These are phyloP conservation scores for Malachius bipustulatus DNA, from an alignment of 2,888 invertebrate genomes.

Conservation along the genomic window DNA sequence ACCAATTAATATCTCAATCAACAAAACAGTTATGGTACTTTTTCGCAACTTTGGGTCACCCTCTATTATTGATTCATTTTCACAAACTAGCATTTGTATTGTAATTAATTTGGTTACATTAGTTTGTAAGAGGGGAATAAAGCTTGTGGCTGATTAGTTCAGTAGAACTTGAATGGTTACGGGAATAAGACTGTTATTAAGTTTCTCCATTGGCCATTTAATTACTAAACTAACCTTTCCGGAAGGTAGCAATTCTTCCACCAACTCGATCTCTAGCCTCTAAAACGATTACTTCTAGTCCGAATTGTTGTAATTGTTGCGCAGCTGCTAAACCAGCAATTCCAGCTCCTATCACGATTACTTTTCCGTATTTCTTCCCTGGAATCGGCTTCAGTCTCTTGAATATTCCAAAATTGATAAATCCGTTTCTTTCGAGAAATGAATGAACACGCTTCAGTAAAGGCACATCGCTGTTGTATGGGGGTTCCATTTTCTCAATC, in stretches of 20 bases:
- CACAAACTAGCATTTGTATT: too few relatives aligned
- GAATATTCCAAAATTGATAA: constrained; percentile 95
- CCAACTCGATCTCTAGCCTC: constrained; percentile 90
- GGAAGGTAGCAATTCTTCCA: constrained; percentile 90
- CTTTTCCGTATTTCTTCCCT: constrained; percentile 51
- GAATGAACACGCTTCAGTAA: constrained; percentile 77
- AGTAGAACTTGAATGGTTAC: too few relatives aligned
- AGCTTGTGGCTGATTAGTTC: too few relatives aligned
- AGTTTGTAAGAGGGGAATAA: too few relatives aligned
- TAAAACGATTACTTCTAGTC: constrained; percentile 84
- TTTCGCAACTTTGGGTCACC: too few relatives aligned
- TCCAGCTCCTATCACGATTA: constrained; percentile 58
- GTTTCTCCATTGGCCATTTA: too few relatives aligned
- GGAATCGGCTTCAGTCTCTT: constrained; percentile 68
- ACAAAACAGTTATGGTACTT: too few relatives aligned
- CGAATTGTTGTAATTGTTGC: constrained; percentile 88
- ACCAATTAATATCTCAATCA: too few relatives aligned
- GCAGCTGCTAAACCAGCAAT: constrained; percentile 93
- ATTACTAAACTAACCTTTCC: constrained; percentile 61
- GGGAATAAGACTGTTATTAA: too few relatives aligned
- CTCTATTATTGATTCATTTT: too few relatives aligned
- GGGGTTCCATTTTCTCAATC: constrained; percentile 72
- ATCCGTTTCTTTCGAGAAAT: constrained; percentile 90
- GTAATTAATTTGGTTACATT: too few relatives aligned
- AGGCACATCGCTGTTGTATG: constrained; percentile 85